A percentile compares a stretch with the other conserved stretches of the same genome.
phyloP scores from a whole-genome alignment of 2,113 vertebrate genomes.

The Gasterosteus nipponicus region DNA sequence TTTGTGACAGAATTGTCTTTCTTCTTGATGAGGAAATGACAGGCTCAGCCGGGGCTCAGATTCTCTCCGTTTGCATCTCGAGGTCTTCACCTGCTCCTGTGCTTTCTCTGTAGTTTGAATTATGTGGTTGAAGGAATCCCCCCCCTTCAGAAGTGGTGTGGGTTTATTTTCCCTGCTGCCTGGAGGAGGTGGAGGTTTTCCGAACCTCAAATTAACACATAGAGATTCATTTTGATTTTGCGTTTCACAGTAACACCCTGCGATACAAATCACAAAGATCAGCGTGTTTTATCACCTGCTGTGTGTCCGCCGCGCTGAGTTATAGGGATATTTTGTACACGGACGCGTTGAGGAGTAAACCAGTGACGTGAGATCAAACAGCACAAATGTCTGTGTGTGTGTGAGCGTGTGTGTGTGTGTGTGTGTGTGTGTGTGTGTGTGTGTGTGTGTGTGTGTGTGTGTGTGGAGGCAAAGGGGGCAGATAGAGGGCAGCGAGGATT shows the following conservation, averaged over 20 bases:
- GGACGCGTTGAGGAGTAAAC: slow-evolving; percentile 39
- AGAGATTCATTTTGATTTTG: slow-evolving; percentile 62
- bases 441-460: slow-evolving; percentile 23
- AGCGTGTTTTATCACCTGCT: slow-evolving; percentile 35
- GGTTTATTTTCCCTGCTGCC: slow-evolving; percentile 63
- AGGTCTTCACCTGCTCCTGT: slow-evolving; percentile 69
- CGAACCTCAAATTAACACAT: slow-evolving; percentile 46
- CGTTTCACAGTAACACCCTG: slow-evolving; percentile 46
- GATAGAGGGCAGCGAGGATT: slow-evolving; percentile 64
- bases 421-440: slow-evolving; percentile 12
- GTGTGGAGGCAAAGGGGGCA: slow-evolving; percentile 52
- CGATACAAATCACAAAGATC: slow-evolving; percentile 38
- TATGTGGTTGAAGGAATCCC: slow-evolving; percentile 50
- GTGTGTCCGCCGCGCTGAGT: slow-evolving; percentile 10
- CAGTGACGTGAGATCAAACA: slow-evolving; percentile 50
- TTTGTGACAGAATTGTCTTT: slow-evolving; percentile 59
- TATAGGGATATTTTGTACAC: slow-evolving; percentile 20
- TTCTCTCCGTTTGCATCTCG: slow-evolving; percentile 68
- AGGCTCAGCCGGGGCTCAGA: slow-evolving; percentile 44
- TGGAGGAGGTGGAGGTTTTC: slow-evolving; percentile 43
- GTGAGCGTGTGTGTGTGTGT: slow-evolving; percentile 14
- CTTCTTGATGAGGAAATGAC: slow-evolving; percentile 74
- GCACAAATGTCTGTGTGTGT: neutral
- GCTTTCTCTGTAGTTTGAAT: slow-evolving; percentile 40
- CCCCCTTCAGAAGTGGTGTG: slow-evolving; percentile 52